Percentiles rank a stretch among this genome's conserved stretches.
Evolutionary conservation across 2,113 vertebrate species (phyloP).

Genomic region (Pluvialis apricaria): DNA sequence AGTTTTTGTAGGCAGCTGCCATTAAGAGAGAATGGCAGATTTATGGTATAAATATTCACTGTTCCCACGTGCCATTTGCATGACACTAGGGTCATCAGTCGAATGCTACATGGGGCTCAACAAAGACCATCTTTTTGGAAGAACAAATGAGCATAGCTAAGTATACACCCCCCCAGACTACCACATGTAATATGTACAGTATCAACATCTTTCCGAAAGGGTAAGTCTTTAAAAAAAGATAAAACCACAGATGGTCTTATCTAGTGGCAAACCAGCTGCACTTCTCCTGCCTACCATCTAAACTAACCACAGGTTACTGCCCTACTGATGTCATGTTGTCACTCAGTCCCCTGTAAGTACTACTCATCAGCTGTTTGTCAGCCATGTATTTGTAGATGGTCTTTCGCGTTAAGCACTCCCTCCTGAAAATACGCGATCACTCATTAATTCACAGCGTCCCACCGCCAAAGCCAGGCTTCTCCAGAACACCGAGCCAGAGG

Average conservation of each 20-base stretch:
- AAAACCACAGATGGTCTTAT: not conserved
- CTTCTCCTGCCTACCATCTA: not conserved
- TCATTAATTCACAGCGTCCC: not conserved
- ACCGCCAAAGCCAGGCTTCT: not conserved
- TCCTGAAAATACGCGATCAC: rapidly evolving
- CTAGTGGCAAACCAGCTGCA: not conserved
- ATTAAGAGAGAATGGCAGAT: not conserved
- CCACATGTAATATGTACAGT: rapidly evolving
- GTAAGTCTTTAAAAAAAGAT: not conserved
- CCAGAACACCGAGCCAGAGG: not conserved
- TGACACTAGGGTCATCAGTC: not conserved
- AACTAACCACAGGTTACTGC: not conserved
- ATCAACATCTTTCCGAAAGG: not conserved
- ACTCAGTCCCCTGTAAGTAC: not conserved
- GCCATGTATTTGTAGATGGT: not conserved
- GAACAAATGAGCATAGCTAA: not conserved
- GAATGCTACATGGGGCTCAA: not conserved
- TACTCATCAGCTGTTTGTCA: not conserved
- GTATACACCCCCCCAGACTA: not conserved
- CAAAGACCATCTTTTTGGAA: not conserved
- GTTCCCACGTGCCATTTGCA: not conserved
- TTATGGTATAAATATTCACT: not conserved
- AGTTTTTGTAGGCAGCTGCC: not conserved
- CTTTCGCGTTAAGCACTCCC: not conserved
- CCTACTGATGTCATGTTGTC: not conserved